These are phyloP conservation scores for Orycteropus afer DNA, from an alignment of 2,113 vertebrate genomes.

Conservation along the genomic window DNA sequence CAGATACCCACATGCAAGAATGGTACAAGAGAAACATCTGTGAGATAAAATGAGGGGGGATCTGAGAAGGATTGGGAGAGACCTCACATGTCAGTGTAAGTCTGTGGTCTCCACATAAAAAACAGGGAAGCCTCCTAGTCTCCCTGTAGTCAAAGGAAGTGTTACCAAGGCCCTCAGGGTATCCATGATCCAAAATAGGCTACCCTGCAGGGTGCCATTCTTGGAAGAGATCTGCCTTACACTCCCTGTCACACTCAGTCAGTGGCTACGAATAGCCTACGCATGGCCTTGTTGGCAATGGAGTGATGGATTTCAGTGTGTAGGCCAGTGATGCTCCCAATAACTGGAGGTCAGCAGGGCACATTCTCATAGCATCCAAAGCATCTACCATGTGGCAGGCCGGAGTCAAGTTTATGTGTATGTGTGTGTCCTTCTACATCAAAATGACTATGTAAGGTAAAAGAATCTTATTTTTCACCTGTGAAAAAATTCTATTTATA, in stretches of 20 bases:
- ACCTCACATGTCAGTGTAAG: not conserved
- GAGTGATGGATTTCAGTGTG: not conserved
- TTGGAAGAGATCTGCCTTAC: not conserved
- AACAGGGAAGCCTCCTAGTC: not conserved
- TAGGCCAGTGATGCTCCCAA: not conserved
- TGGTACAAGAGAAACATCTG: not conserved
- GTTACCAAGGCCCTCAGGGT: not conserved
- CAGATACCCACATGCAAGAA: not conserved
- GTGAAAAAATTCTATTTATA: not conserved
- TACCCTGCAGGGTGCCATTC: not conserved
- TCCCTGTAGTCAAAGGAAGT: not conserved
- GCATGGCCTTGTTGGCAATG: not conserved
- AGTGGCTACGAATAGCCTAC: not conserved
- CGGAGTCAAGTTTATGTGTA: not conserved
- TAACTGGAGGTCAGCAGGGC: not conserved
- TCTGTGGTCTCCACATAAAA: not conserved
- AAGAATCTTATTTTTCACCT: not conserved
- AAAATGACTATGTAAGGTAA: not conserved
- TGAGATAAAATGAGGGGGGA: not conserved
- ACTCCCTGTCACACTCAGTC: not conserved
- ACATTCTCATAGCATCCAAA: not conserved
- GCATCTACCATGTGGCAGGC: not conserved
- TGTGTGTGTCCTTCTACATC: not conserved
- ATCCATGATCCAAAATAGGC: not conserved
- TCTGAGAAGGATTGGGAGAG: not conserved